Evolutionary conservation across 2,113 vertebrate genomes (phyloP), one percentile per base, ranked within the genome.

Genomic region (Xenopus laevis): DNA sequence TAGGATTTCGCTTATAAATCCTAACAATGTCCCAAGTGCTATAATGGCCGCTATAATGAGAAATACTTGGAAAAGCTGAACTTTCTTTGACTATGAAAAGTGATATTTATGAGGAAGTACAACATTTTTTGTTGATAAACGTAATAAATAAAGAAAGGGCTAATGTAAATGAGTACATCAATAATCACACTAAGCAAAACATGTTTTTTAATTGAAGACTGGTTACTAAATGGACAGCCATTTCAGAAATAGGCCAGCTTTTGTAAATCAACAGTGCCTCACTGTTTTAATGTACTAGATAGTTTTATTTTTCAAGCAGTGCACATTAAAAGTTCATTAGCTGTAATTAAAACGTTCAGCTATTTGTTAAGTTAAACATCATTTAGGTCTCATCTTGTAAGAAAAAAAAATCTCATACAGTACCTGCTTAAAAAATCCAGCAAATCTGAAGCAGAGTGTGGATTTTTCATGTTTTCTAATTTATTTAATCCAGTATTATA

Each of bases 311-410:
- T 45, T 13, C 58, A 69, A 66, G 58, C 18, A 61, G 1, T 46
- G 18, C 47, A 69, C 74, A 77, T 77, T 77, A 77, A 77, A 77
- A 77, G 59, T 77, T 77, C 74, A 77, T 77, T 70, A 77, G 47
- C 18, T 17, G 47, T 62, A 77, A 77, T 77, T 76, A 77, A 55
- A 55, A 21, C 20, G 60, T 47, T 77, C 74, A 52, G 73, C 63
- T 57, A 70, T 64, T 57, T 55, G 23, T 46, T 23, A 55, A 52
- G 30, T 10, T 53, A 64, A 55, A 76, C 66, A 45, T 74, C 55
- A 61, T 68, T 75, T 40, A 44, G 65, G 60, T 23, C 9, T 2
- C 16, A 20, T 59, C 23, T 61, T 61, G 23, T 52, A 58, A 58
- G 17, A 58, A 58, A 58, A 20, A 18, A 13, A 27, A 27, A 27